Evolutionary conservation across 1,140 invertebrate species (phyloP).

Genomic region (Cecropterus lyciades): DNA sequence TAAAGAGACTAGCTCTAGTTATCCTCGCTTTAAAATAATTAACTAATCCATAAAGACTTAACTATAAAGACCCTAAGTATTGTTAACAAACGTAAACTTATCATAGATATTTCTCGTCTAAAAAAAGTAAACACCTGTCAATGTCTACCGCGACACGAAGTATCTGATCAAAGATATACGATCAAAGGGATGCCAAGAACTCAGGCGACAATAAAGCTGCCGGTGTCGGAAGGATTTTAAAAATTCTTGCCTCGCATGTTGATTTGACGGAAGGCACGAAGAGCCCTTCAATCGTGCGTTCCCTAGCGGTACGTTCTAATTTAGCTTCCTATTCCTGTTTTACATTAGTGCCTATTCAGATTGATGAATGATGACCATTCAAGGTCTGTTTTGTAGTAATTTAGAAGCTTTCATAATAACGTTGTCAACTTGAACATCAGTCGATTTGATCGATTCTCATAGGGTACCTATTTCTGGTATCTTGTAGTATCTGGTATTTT

Average conservation of each 20-base stretch:
- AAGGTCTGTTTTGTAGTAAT: not conserved
- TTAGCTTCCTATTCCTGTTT: conserved; percentile 49
- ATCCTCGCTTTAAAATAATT: too few species aligned
- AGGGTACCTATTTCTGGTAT: too few species aligned
- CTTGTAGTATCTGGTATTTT: too few species aligned
- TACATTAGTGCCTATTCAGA: conserved; percentile 38
- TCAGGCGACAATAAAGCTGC: conserved; percentile 20
- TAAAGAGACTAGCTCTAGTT: too few species aligned
- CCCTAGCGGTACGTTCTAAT: conserved; percentile 54
- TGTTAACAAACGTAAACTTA: not conserved
- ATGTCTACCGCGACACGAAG: not conserved
- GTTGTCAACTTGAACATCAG: not conserved
- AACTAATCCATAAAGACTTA: too few species aligned
- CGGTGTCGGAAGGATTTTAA: conserved; percentile 26
- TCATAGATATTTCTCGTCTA: not conserved
- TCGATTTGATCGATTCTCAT: too few species aligned
- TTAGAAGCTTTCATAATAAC: not conserved
- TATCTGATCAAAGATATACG: conserved; percentile 30
- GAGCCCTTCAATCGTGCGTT: conserved; percentile 50
- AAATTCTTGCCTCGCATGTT: conserved; percentile 27
- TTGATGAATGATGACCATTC: conserved; percentile 21
- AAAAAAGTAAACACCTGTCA: conserved; percentile 17
- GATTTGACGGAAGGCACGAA: conserved; percentile 35
- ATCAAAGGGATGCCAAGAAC: conserved; percentile 26
- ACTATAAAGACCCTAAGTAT: too few species aligned